phyloP scores from a whole-genome alignment of 2,888 invertebrate genomes.

The Strigamia transsilvanica region DNA sequence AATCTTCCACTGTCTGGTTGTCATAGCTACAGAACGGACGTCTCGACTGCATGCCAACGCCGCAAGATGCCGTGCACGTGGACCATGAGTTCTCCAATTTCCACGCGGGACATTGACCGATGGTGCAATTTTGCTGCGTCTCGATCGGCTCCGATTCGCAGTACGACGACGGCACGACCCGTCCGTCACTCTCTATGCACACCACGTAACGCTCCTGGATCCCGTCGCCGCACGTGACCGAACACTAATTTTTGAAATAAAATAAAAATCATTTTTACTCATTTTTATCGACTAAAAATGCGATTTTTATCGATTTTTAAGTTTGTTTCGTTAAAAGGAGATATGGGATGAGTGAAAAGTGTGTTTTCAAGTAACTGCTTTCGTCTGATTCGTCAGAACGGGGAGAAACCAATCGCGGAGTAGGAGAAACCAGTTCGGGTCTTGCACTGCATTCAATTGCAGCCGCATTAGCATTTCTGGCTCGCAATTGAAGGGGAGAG shows the following conservation, averaged over 20 bases:
- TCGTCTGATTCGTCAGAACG: neutral
- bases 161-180: slow-evolving; percentile 58
- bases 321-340: neutral
- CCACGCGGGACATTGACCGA: slow-evolving; percentile 63
- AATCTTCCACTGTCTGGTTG: slow-evolving; percentile 50
- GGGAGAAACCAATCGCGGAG: neutral
- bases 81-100: slow-evolving; percentile 53
- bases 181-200: slow-evolving; percentile 62
- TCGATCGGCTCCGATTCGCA: slow-evolving; percentile 63
- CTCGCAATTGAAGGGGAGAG: slow-evolving; percentile 18
- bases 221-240: slow-evolving; percentile 61
- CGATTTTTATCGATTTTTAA: no score
- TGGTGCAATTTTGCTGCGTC: slow-evolving; percentile 68
- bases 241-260: slow-evolving; percentile 59
- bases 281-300: no score
- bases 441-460: slow-evolving; percentile 15
- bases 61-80: slow-evolving; percentile 54
- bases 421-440: slow-evolving; percentile 27
- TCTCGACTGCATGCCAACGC: slow-evolving; percentile 55
- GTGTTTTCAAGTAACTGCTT: neutral
- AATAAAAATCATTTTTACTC: neutral
- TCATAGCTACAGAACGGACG: slow-evolving; percentile 51
- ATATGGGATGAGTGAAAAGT: neutral
- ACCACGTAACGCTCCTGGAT: slow-evolving; percentile 59
- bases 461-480: neutral